These are phyloP conservation scores for Sarotherodon lohbergeri DNA, from an alignment of 2,113 vertebrate genomes.

Conservation along the genomic window DNA sequence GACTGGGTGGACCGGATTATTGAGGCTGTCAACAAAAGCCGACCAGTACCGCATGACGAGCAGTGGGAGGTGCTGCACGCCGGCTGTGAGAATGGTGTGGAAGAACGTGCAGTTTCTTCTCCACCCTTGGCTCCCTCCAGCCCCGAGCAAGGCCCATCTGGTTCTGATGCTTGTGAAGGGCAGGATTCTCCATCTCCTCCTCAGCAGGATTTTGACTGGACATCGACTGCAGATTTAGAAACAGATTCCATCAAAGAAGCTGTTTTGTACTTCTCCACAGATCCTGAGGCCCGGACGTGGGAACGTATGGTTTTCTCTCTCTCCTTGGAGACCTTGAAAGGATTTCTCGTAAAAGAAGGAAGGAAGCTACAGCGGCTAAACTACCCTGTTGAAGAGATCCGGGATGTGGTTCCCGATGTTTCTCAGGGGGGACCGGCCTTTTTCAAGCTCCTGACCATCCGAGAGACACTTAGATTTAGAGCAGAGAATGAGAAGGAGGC, in stretches of 20 bases:
- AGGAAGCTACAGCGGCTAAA: constrained; percentile 76
- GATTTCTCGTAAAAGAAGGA: constrained; percentile 72
- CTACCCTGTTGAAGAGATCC: constrained; percentile 78
- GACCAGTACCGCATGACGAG: constrained; percentile 61
- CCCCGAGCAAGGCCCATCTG: neutral
- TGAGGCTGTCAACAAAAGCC: constrained; percentile 83
- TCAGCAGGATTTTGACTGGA: constrained; percentile 72
- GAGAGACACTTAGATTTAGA: constrained; percentile 78
- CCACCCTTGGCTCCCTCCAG: constrained; percentile 3
- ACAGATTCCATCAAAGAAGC: constrained; percentile 87
- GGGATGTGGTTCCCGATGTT: constrained; percentile 87
- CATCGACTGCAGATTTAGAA: constrained; percentile 67
- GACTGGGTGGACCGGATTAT: constrained; percentile 93
- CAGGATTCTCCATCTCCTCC: neutral
- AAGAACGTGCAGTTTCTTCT: neutral
- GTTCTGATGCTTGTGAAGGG: neutral
- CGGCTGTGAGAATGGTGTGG: constrained; percentile 35
- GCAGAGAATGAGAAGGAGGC: constrained; percentile 81
- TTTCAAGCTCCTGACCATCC: constrained; percentile 87
- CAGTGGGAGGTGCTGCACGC: constrained; percentile 63
- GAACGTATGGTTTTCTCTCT: constrained; percentile 82
- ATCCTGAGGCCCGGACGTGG: constrained; percentile 74
- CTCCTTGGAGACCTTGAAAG: constrained; percentile 83
- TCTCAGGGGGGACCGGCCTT: constrained; percentile 83
- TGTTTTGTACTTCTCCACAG: constrained; percentile 76